These are phyloP conservation scores for Parasteatoda lunata DNA, from an alignment of 2,888 invertebrate genomes.

Conservation along the genomic window DNA sequence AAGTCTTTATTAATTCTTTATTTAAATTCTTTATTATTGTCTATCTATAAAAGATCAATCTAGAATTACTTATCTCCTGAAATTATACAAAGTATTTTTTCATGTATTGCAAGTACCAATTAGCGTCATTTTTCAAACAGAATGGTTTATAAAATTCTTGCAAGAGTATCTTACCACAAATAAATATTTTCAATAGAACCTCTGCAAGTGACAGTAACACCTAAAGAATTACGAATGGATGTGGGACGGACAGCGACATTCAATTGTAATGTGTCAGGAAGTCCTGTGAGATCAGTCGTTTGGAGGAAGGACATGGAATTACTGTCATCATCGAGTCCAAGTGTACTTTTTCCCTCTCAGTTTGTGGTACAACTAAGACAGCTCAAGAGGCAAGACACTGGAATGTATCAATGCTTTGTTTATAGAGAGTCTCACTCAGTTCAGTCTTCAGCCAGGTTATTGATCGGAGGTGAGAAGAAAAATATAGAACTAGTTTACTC, in stretches of 20 bases:
- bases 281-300: conserved; percentile 56
- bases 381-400: conserved; percentile 58
- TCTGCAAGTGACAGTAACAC: conserved; percentile 47
- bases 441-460: conserved; percentile 67
- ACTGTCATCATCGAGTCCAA: conserved; percentile 44
- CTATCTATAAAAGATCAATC: too few species aligned
- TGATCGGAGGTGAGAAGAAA: conserved; percentile 67
- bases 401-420: conserved; percentile 69
- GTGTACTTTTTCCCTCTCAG: conserved; percentile 50
- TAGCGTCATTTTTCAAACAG: too few species aligned
- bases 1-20: too few species aligned
- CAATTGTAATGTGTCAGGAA: conserved; percentile 67
- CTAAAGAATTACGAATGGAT: conserved; percentile 57
- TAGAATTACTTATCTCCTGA: too few species aligned
- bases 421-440: conserved; percentile 62
- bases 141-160: too few species aligned
- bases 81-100: too few species aligned
- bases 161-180: too few species aligned
- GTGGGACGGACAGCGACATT: conserved; percentile 60
- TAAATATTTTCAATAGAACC: conserved; percentile 34
- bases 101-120: too few species aligned
- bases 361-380: conserved; percentile 59
- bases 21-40: too few species aligned
- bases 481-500: too few species aligned
- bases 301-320: conserved; percentile 67